Evolutionary conservation across 2,888 invertebrate species (phyloP).

Genomic region (Leistus spinibarbis): DNA sequence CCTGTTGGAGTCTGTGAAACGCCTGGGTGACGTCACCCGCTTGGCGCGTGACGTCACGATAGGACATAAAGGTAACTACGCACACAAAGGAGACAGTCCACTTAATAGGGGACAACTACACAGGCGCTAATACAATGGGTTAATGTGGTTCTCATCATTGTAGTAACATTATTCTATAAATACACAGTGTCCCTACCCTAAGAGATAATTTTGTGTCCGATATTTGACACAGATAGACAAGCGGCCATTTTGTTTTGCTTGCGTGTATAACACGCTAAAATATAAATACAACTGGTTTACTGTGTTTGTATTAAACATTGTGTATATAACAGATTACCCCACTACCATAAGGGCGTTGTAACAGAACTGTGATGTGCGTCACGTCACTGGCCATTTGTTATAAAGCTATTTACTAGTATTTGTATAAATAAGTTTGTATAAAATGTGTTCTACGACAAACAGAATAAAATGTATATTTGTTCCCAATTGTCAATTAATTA

Average conservation of each 20-base stretch:
- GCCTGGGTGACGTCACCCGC: neutral
- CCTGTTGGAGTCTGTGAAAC: conserved; percentile 1
- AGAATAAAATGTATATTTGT: neutral
- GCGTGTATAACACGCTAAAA: too few relatives aligned
- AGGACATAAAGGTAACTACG: conserved; percentile 16
- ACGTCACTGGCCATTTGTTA: too few relatives aligned
- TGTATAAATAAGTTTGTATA: too few relatives aligned
- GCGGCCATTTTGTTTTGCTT: neutral
- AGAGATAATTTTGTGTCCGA: conserved; percentile 21
- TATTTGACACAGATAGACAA: neutral
- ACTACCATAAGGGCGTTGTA: neutral
- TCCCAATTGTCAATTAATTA: neutral
- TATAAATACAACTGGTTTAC: neutral
- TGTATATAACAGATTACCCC: neutral
- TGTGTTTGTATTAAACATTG: neutral
- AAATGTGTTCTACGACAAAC: neutral
- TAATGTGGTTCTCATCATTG: conserved; percentile 41
- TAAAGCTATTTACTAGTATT: neutral
- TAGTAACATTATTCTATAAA: conserved; percentile 35
- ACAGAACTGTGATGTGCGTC: too few relatives aligned
- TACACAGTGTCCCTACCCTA: conserved; percentile 35
- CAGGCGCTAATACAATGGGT: conserved; percentile 49
- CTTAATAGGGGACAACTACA: conserved; percentile 22
- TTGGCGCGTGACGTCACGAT: neutral
- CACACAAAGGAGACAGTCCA: conserved; percentile 24